A percentile compares a stretch with the other conserved stretches of the same genome.
Evolutionary conservation across 2,888 invertebrate species (phyloP).

Genomic region (Anagyrus pseudococci): DNA sequence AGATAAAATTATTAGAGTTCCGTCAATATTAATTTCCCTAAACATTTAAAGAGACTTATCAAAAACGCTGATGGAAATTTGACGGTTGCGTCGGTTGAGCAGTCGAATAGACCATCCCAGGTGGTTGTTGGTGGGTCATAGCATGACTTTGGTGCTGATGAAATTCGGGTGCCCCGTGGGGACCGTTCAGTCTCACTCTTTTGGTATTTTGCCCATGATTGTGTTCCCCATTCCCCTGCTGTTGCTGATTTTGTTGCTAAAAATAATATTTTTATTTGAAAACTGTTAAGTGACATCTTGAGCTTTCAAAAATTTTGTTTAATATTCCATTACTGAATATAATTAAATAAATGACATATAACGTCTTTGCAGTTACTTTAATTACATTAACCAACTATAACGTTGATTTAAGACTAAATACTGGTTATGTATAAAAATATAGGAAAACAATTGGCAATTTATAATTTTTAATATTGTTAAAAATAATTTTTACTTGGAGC

Average conservation of each 20-base stretch:
- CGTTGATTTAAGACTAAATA: too few species aligned
- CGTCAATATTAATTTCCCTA: conserved; percentile 19
- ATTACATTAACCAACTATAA: too few species aligned
- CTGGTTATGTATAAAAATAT: too few species aligned
- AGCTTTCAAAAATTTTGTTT: conserved; percentile 20
- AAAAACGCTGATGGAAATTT: conserved; percentile 60
- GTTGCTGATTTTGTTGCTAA: conserved; percentile 59
- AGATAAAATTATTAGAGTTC: conserved; percentile 28
- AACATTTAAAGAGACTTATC: conserved; percentile 36
- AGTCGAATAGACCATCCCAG: conserved; percentile 59
- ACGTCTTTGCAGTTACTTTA: conserved; percentile 44
- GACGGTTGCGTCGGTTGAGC: conserved; percentile 59
- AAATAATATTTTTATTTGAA: conserved; percentile 22
- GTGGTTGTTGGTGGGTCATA: conserved; percentile 59
- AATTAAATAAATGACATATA: conserved; percentile 38
- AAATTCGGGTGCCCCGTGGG: conserved; percentile 62
- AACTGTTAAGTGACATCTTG: neutral
- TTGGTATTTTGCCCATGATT: conserved; percentile 69
- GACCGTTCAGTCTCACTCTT: conserved; percentile 71
- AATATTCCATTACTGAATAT: conserved; percentile 11
- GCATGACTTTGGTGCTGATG: conserved; percentile 60
- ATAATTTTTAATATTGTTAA: neutral
- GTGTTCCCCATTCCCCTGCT: conserved; percentile 62
- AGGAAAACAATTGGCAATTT: neutral
- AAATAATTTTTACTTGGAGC: conserved; percentile 29